Conservation (phyloP, 2,888 invertebrate species). For the Elgonia sp. region DNA sequence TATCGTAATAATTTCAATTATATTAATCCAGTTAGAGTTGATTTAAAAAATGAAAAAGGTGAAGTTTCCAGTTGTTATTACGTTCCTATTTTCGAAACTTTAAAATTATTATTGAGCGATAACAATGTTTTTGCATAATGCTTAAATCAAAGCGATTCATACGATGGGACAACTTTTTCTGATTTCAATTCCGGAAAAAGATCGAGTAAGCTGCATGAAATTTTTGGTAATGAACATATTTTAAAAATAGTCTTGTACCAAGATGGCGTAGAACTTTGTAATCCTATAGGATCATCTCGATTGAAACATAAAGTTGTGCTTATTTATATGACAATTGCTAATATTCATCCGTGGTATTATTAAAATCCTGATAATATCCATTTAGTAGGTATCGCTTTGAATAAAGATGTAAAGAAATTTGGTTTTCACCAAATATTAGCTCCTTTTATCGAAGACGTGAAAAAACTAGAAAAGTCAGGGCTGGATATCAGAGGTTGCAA, state of each 20-base stretch:
- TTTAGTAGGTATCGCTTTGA: constrained; percentile 41
- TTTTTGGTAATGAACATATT: constrained; percentile 7
- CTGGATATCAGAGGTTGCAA: constrained; percentile 23
- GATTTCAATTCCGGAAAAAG: constrained; percentile 32
- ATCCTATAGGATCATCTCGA: constrained; percentile 49
- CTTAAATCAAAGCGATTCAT: constrained; percentile 28
- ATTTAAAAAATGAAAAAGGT: constrained; percentile 26
- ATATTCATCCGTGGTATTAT: constrained; percentile 49
- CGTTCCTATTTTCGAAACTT: constrained; percentile 45
- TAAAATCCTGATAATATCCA: constrained; percentile 45
- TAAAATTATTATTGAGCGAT: constrained; percentile 28
- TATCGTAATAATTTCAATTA: constrained; percentile 33
- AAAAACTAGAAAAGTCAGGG: constrained; percentile 65
- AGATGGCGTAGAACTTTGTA: constrained; percentile 49
- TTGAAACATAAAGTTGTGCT: constrained; percentile 37
- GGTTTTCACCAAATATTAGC: constrained; percentile 63
- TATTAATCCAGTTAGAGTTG: constrained; percentile 19
- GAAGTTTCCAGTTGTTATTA: constrained; percentile 30
- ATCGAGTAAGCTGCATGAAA: constrained; percentile 45
- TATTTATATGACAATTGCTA: constrained; percentile 38
- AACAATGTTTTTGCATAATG: constrained; percentile 38
- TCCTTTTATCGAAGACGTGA: constrained; percentile 62
- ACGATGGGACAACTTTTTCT: constrained; percentile 24
- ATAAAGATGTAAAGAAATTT: constrained; percentile 49
- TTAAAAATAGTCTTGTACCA: constrained; percentile 45